phyloP scores from a whole-genome alignment of 2,888 invertebrate species.

The Caenorhabditis sp. region DNA sequence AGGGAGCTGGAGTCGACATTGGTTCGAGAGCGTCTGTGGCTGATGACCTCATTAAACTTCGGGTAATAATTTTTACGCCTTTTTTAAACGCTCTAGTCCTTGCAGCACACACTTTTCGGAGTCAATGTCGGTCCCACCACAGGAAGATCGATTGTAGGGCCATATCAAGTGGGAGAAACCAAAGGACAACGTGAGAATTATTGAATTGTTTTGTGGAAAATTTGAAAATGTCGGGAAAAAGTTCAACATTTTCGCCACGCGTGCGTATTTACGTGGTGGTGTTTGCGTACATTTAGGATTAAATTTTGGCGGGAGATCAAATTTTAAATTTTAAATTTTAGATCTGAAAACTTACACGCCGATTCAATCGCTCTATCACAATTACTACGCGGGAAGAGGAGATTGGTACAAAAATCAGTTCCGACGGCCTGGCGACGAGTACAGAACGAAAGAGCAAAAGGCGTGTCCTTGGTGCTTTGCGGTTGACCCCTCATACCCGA shows the following conservation, averaged over 20 bases:
- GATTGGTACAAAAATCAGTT: slow-evolving; percentile 66
- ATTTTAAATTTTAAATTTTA: slow-evolving; percentile 13
- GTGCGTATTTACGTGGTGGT: slow-evolving; percentile 20
- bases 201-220: background rate
- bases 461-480: slow-evolving; percentile 74
- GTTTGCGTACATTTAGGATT: background rate
- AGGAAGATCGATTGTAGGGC: slow-evolving; percentile 57
- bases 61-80: slow-evolving; percentile 39
- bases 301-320: slow-evolving; percentile 18
- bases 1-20: slow-evolving; percentile 69
- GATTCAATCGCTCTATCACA: slow-evolving; percentile 57
- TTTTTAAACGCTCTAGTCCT: background rate
- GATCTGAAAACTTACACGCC: slow-evolving; percentile 55
- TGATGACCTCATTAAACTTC: slow-evolving; percentile 62
- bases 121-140: slow-evolving; percentile 62
- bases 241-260: background rate
- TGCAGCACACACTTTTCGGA: slow-evolving; percentile 58
- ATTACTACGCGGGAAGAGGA: slow-evolving; percentile 58
- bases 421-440: slow-evolving; percentile 65
- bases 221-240: background rate
- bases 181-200: slow-evolving; percentile 53
- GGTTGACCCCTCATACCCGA: slow-evolving; percentile 60
- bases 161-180: slow-evolving; percentile 54
- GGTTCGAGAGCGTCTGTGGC: slow-evolving; percentile 66
- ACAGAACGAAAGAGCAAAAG: slow-evolving; percentile 64